phyloP scores from a whole-genome alignment of 2,888 invertebrate genomes.

The Andrena flavipes region DNA sequence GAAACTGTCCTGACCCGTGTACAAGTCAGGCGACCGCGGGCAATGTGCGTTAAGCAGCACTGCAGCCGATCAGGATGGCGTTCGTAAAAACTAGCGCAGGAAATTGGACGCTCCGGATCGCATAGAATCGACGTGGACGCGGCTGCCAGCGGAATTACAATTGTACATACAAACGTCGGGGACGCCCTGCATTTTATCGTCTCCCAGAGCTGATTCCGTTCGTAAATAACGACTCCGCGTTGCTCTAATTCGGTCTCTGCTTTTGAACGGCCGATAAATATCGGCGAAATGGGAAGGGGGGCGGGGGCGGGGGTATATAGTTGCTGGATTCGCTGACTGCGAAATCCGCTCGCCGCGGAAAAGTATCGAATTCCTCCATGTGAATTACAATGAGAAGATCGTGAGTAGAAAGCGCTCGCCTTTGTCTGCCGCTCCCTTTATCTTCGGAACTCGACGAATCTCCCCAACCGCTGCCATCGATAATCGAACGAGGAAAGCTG shows the following conservation, averaged over 20 bases:
- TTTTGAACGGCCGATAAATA: conserved; percentile 6
- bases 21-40: too few species aligned
- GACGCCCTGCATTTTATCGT: neutral
- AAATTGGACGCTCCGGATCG: neutral
- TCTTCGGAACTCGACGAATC: neutral
- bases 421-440: conserved; percentile 23
- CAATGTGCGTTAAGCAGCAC: too few species aligned
- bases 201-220: neutral
- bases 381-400: conserved; percentile 32
- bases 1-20: too few species aligned
- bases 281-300: neutral
- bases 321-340: neutral
- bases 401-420: conserved; percentile 7
- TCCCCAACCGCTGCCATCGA: conserved; percentile 8
- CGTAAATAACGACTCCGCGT: conserved; percentile 19
- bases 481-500: conserved; percentile 24
- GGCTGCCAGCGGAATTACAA: conserved; percentile 9
- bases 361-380: conserved; percentile 38
- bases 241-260: conserved; percentile 13
- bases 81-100: neutral
- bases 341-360: neutral
- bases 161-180: neutral
- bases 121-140: neutral
- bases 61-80: too few species aligned
- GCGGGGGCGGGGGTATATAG: neutral